Evolutionary conservation across 2,797 vertebrate genomes (phyloP).

Genomic region (Parauchenoglanis ngamensis): DNA sequence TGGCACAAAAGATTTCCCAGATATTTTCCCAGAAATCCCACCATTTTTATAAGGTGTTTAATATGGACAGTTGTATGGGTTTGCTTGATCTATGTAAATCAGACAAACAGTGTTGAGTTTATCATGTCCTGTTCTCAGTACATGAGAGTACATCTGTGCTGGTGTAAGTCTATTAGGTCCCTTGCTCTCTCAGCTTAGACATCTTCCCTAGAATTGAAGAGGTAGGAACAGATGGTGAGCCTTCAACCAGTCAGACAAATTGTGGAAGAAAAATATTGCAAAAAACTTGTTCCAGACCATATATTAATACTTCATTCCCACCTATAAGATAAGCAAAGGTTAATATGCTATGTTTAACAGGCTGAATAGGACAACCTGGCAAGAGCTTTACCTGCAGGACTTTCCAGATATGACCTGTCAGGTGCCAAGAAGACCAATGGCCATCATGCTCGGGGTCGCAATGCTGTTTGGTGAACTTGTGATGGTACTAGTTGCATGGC

Average conservation of each 20-base stretch:
- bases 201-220: slow-evolving; percentile 31
- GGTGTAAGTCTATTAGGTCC: slow-evolving; percentile 18
- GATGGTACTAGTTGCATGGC: slow-evolving; percentile 15
- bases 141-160: slow-evolving; percentile 16
- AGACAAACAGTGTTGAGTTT: slow-evolving; percentile 4
- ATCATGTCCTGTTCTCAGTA: slow-evolving; percentile 26
- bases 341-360: background rate
- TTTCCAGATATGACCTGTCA: background rate
- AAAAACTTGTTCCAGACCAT: background rate
- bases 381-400: background rate
- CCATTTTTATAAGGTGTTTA: background rate
- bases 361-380: background rate
- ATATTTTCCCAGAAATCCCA: background rate
- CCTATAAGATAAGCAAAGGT: background rate
- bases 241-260: slow-evolving; percentile 17
- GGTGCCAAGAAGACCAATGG: background rate
- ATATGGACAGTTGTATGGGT: background rate
- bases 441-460: background rate
- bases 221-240: slow-evolving; percentile 37
- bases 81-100: background rate
- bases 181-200: background rate
- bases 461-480: background rate
- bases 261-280: slow-evolving; percentile 5
- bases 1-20: background rate
- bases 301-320: slow-evolving; percentile 3